Base-by-base conservation (phyloP, 2,888 invertebrate species). In the Lepidocyrtoides sp. region DNA sequence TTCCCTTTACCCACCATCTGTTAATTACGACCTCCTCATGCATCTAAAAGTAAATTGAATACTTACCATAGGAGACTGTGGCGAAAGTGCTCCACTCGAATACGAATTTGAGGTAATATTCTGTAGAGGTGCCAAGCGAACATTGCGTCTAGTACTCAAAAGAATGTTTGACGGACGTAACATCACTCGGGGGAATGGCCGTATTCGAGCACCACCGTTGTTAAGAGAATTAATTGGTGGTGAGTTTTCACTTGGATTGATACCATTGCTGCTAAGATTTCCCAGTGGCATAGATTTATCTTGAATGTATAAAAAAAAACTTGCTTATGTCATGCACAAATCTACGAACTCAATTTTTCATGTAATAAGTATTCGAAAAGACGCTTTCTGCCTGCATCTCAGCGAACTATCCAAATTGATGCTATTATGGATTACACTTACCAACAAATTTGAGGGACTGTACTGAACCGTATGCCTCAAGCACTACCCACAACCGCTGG, bases 381-480 rank as follows among this genome's bases (percentile, higher is more conserved):
- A n/a, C n/a, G n/a, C n/a, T n/a, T n/a, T n/a, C n/a, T n/a, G n/a
- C n/a, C n/a, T n/a, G n/a, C n/a, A n/a, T n/a, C n/a, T n/a, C n/a
- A n/a, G n/a, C n/a, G n/a, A n/a, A n/a, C n/a, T n/a, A n/a, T n/a
- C n/a, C n/a, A n/a, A 36, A 36, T 36, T 36, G 36, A 36, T 36
- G 36, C 36, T n/a, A n/a, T n/a, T n/a, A n/a, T n/a, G n/a, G n/a
- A n/a, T n/a, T n/a, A n/a, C n/a, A 87, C 91, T 81, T 82, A 93
- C 93, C 69, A 5, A 89, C 86, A 48, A 93, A 88, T n/a, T 83
- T 63, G 0, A 93, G 20, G 14, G 90, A 12, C 32, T 86, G 86
- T 44, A 92, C 86, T n/a, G 79, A 79, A 7, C 93, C 93, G 69
- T 91, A 93, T 7, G 91, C 87, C 81, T 93, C 93, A 0, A 92